These are phyloP conservation scores for Nephila pilipes DNA, from an alignment of 1,140 invertebrate genomes.

Conservation along the genomic window DNA sequence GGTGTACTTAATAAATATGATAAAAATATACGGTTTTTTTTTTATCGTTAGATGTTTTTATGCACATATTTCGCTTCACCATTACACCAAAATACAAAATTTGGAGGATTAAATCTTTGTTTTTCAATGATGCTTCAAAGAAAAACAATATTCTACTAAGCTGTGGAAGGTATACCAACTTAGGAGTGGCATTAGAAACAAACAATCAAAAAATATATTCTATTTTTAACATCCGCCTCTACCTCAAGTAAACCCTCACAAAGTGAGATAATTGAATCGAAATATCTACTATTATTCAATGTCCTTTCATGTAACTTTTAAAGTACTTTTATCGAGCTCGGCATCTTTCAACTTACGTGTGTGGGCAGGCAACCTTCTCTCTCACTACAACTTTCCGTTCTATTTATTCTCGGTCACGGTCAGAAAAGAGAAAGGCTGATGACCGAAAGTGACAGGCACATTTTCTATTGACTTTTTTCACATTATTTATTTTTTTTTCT, in stretches of 20 bases:
- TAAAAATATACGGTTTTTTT: too few species aligned
- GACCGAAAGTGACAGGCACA: slow-evolving; percentile 45
- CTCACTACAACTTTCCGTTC: slow-evolving; percentile 37
- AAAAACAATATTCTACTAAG: too few species aligned
- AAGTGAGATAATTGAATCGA: slow-evolving; percentile 1
- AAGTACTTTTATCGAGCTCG: background rate
- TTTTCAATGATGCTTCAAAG: too few species aligned
- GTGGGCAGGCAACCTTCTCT: slow-evolving; percentile 42
- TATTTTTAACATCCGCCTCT: too few species aligned
- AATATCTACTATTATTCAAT: slow-evolving; percentile 41
- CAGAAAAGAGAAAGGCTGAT: slow-evolving; percentile 63
- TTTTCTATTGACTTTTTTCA: background rate
- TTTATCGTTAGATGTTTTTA: too few species aligned
- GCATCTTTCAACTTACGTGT: slow-evolving; percentile 12
- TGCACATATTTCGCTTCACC: too few species aligned
- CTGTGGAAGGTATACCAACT: too few species aligned
- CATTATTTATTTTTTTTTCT: slow-evolving; percentile 28
- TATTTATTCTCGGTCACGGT: slow-evolving; percentile 71
- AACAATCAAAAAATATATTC: too few species aligned
- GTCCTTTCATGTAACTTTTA: background rate
- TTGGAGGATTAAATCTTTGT: too few species aligned
- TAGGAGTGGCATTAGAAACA: too few species aligned
- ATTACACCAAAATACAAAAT: too few species aligned
- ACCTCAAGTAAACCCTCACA: background rate
- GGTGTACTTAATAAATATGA: too few species aligned